Evolutionary conservation across 2,888 invertebrate genomes (phyloP).

Genomic region (Phengaris arion): DNA sequence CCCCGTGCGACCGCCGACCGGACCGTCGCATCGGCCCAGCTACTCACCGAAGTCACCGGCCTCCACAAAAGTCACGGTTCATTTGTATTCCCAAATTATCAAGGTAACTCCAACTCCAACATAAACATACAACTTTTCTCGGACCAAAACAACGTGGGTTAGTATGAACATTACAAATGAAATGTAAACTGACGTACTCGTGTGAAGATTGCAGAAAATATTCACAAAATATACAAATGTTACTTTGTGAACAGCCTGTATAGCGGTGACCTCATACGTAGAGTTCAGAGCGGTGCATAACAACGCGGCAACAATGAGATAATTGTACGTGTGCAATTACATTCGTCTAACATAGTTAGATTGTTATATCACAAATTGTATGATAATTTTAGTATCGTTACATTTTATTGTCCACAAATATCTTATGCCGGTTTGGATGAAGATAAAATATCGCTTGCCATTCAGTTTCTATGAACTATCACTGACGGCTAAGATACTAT

Average conservation of each 20-base stretch:
- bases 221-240: no score
- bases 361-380: neutral
- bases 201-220: no score
- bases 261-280: neutral
- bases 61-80: neutral
- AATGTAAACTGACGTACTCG: no score
- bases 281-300: constrained; percentile 3
- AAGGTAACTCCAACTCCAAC: neutral
- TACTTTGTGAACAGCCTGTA: neutral
- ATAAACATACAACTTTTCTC: neutral
- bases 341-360: neutral
- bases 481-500: no score
- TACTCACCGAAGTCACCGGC: constrained; percentile 32
- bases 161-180: no score
- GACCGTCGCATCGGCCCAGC: constrained; percentile 46
- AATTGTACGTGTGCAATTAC: neutral
- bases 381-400: neutral
- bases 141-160: neutral
- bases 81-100: constrained; percentile 5
- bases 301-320: neutral
- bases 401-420: neutral
- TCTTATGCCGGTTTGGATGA: no score
- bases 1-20: constrained; percentile 52
- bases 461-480: no score
- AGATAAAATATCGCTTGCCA: no score